phyloP scores from a whole-genome alignment of 1,140 invertebrate genomes.

The Anagrus nilaparvatae region DNA sequence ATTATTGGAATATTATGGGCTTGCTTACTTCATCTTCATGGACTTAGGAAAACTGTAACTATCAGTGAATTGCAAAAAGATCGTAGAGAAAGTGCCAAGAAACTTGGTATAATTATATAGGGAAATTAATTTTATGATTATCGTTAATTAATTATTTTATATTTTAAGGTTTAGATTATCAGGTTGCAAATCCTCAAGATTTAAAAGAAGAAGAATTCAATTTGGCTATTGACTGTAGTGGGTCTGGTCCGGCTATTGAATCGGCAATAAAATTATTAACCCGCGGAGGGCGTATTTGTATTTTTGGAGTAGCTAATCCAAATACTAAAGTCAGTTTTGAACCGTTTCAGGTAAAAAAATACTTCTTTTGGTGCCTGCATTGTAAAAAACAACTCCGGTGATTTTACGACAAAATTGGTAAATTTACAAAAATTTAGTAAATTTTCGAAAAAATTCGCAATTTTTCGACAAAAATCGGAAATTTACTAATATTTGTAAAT shows the following conservation, averaged over 20 bases:
- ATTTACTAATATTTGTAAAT: no score
- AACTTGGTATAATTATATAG: conserved; percentile 42
- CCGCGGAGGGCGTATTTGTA: conserved; percentile 43
- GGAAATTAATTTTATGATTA: neutral
- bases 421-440: no score
- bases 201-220: conserved; percentile 46
- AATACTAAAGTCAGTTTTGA: conserved; percentile 36
- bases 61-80: conserved; percentile 51
- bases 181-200: conserved; percentile 45
- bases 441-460: no score
- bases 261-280: conserved; percentile 38
- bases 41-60: conserved; percentile 51
- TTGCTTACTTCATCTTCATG: conserved; percentile 51
- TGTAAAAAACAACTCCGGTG: no score
- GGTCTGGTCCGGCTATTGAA: conserved; percentile 47
- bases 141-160: neutral
- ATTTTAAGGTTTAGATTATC: conserved; percentile 47
- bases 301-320: conserved; percentile 48
- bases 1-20: conserved; percentile 62
- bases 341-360: conserved; percentile 28
- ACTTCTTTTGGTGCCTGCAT: no score
- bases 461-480: no score
- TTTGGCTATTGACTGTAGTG: conserved; percentile 58
- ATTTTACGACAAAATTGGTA: no score
- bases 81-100: conserved; percentile 43